A percentile compares a stretch with the other conserved stretches of the same genome.
Evolutionary conservation across 2,113 vertebrate species (phyloP).

Genomic region (Shinisaurus crocodilurus): DNA sequence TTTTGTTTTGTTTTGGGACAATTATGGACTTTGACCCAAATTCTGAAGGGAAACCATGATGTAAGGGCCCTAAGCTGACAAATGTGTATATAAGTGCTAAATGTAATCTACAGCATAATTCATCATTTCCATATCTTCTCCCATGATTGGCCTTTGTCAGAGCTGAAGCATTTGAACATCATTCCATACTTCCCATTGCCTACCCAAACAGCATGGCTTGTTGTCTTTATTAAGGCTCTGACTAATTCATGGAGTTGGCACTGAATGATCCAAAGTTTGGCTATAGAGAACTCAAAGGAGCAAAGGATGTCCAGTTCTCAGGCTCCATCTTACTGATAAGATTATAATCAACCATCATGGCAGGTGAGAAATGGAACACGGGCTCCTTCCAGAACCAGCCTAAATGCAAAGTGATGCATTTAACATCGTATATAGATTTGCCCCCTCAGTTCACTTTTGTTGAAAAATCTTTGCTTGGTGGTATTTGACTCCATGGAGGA

Average conservation of each 20-base stretch:
- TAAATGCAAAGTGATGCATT: neutral
- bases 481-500: no score
- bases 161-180: no score
- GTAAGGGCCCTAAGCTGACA: neutral
- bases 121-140: neutral
- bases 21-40: neutral
- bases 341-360: neutral
- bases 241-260: neutral
- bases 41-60: neutral
- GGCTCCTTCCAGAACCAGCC: neutral
- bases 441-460: neutral
- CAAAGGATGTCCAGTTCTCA: neutral
- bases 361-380: neutral
- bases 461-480: no score
- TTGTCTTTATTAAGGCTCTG: neutral
- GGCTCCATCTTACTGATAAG: neutral
- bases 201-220: neutral
- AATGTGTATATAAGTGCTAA: no score
- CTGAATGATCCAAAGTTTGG: neutral
- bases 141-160: no score
- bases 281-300: neutral
- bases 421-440: neutral
- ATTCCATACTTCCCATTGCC: neutral
- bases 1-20: neutral
- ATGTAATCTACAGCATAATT: neutral